Evolutionary conservation across 2,113 vertebrate species (phyloP), one percentile per base, ranked within the genome.

Genomic region (Gymnorhina tibicen): DNA sequence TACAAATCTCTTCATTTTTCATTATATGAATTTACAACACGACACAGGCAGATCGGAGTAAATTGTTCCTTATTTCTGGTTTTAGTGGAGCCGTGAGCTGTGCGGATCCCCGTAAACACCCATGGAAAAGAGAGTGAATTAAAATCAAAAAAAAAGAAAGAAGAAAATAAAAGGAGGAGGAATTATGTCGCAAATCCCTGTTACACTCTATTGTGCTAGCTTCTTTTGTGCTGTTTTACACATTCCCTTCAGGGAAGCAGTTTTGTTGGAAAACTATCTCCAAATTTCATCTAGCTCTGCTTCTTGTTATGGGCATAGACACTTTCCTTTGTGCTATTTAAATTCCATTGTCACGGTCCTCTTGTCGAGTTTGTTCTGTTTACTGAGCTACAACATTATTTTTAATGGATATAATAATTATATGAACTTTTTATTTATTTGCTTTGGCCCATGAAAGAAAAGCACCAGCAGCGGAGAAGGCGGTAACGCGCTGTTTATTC

Each of bases 221-320:
- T 85, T 30, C 93, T 95, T 96, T 94, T 95, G 94, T 95, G 66
- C 94, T 67, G 12, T 79, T 95, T 93, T 55, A 73, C 27, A 62
- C 41, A 18, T 74, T 93, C 93, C 93, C 90, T 94, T 96, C 85
- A 77, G 93, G 93, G 93, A 95, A 89, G 93, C 80, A 50, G 85
- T 86, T 83, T 44, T 44, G 87, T 93, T 81, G 86, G 95, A 95
- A 95, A 96, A 96, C 93, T 95, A 93, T 94, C 95, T 80, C 85
- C 69, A 44, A 77, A 91, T 96, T 95, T 74, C 87, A 96, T 96
- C 95, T 89, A n/a, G 73, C 0, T 0, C 73, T 56, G 52, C 60
- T 47, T 92, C 89, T 96, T 60, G 79, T 90, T 80, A 70, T 2
- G 27, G 85, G 82, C 75, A 83, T 39, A 5, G 75, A 42, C 85